Evolutionary conservation across 1,140 invertebrate species (phyloP), one percentile per base, ranked within the genome.

Genomic region (Drosophila hydei): DNA sequence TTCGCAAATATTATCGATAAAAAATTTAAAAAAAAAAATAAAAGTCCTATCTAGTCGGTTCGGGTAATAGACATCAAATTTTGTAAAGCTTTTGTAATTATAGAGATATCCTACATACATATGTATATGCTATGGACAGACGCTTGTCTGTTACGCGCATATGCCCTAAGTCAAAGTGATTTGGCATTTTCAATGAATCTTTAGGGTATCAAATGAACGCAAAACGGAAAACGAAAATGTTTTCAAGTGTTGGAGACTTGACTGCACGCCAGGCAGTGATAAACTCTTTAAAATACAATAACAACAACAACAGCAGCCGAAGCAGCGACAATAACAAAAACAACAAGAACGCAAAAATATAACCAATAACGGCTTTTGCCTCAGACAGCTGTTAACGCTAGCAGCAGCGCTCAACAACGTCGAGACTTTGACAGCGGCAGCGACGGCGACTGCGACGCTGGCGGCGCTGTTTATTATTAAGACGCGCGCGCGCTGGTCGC

Each of bases 391-490:
- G 38, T 4, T 7, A 8, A 1, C 38, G 50, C 27, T 43, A 30
- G 18, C 51, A 7, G 11, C 19, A 69, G 6, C 25, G 45, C 7
- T 33, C 9, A 33, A 33, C 30, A 33, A 11, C 30, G 30, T 12
- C 30, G 9, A 16, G 61, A n/a, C 40, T 30, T 18, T 19, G 36
- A 11, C 33, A 1, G 40, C n/a, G 1, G 12, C 63, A 8, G 3
- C 50, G 48, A 19, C 38, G 48, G 21, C 43, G 64, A n/a, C 71
- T 9, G 42, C 54, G 58, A 9, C 45, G 78, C 23, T 4, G 18
- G 8, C 72, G 77, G 47, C 56, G 65, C 59, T 56, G 79, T 70
- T 81, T 90, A 81, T 90, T 88, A 83, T 90, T 87, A 90, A 90
- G 81, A 90, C 81, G 75, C 67, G 79, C 65, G 76, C 76, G 61